Conservation (phyloP, 1,140 invertebrate species). For the Bombus confusus region DNA sequence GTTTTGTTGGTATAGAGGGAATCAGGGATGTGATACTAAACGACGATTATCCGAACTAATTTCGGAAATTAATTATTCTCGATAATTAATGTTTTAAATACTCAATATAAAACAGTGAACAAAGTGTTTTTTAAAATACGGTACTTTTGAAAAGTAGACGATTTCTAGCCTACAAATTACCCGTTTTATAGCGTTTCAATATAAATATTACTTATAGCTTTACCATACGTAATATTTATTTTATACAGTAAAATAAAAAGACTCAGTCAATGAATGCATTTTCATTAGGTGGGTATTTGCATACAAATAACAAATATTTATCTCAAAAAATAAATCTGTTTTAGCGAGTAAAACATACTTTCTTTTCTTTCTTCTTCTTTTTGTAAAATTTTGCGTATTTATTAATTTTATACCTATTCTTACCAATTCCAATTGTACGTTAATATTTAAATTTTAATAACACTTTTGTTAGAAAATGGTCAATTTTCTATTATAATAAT, state of each 20-base stretch:
- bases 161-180: neutral
- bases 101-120: neutral
- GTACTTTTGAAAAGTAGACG: neutral
- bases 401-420: neutral
- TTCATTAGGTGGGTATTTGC: neutral
- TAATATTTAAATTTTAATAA: neutral
- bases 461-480: neutral
- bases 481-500: neutral
- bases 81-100: constrained; percentile 13
- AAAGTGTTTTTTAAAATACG: neutral
- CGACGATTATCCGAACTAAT: constrained; percentile 39
- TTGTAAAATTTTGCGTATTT: neutral
- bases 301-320: constrained; percentile 19
- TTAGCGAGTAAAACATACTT: neutral
- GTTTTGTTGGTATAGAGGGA: constrained; percentile 11
- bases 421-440: neutral
- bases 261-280: neutral
- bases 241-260: neutral
- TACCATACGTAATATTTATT: neutral
- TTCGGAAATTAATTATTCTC: neutral
- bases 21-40: constrained; percentile 34
- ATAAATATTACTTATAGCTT: neutral
- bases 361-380: neutral
- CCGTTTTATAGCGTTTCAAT: neutral
- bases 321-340: constrained; percentile 11